Evolutionary conservation across 2,888 invertebrate genomes (phyloP), one percentile per base, ranked within the genome.

Genomic region (Limnephilus rhombicus): DNA sequence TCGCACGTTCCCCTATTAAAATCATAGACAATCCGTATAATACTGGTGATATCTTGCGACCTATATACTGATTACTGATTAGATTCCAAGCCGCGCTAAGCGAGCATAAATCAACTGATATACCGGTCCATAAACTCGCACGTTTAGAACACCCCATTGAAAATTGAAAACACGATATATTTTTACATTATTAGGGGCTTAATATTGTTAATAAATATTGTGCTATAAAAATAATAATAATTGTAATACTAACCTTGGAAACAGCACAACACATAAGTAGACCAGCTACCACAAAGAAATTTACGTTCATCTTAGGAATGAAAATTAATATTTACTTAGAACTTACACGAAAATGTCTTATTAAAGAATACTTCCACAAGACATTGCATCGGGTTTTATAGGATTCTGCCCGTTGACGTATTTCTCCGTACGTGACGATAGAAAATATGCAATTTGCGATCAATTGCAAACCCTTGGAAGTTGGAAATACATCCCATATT

Each of bases 201-300:
- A 15, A 13, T 49, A 45, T 45, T n/a, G n/a, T n/a, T n/a, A n/a
- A n/a, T n/a, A n/a, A 31, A 31, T 49, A 49, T 49, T 49, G 15
- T 4, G 15, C 4, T 15, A 15, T 49, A 15, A 49, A 49, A 49
- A 49, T 13, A 49, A 49, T 15, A 53, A 53, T 15, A 31, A 82
- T 34, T 82, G 45, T 45, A 11, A 41, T 83, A 83, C 83, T 83
- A 34, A 83, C 83, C 9, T 83, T 83, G 83, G n/a, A 83, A 18
- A 83, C 15, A 83, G 24, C 37, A 83, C 83, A 83, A 34, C 34
- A 37, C 37, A 41, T 5, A 83, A 83, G 37, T 2, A 83, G 34
- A 41, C 37, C 37, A 37, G 24, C 34, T 13, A 15, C n/a, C 2
- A 83, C 37, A 41, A 31, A 34, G 37, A 83, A 37, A 83, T 83